Conservation (phyloP, 2,113 vertebrate genomes). For the Petroica traversi region DNA sequence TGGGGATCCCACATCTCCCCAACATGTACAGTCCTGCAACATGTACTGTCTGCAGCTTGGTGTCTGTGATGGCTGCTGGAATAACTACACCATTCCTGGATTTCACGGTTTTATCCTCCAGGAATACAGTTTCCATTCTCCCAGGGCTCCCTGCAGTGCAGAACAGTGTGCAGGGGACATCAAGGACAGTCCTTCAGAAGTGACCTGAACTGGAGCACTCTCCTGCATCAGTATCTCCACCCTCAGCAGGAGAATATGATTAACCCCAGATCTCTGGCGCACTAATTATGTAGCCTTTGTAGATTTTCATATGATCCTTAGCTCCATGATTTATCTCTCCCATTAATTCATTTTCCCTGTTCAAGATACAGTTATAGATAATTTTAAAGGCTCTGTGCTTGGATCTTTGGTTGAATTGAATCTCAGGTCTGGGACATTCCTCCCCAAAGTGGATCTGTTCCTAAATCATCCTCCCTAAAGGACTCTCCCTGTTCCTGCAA, state of each 20-base stretch:
- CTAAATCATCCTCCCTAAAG: background rate
- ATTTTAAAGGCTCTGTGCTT: background rate
- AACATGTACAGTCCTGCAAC: fast-evolving
- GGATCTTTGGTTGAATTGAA: background rate
- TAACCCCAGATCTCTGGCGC: background rate
- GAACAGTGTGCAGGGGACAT: fast-evolving
- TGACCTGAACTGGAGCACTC: background rate
- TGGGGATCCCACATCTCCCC: background rate
- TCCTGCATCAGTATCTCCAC: background rate
- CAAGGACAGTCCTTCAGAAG: background rate
- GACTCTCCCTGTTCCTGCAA: background rate
- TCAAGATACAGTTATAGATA: background rate
- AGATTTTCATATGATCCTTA: background rate
- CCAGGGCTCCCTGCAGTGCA: background rate
- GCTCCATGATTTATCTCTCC: background rate
- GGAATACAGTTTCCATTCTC: background rate
- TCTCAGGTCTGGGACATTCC: background rate
- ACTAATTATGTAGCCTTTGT: background rate
- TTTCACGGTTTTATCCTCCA: background rate
- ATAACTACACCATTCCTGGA: fast-evolving
- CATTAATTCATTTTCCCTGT: background rate
- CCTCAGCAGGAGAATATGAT: background rate
- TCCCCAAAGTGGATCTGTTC: background rate
- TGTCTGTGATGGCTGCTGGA: background rate
- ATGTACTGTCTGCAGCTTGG: background rate